Conservation (phyloP, 1,140 invertebrate genomes). For the Cataglyphis hispanica region DNA sequence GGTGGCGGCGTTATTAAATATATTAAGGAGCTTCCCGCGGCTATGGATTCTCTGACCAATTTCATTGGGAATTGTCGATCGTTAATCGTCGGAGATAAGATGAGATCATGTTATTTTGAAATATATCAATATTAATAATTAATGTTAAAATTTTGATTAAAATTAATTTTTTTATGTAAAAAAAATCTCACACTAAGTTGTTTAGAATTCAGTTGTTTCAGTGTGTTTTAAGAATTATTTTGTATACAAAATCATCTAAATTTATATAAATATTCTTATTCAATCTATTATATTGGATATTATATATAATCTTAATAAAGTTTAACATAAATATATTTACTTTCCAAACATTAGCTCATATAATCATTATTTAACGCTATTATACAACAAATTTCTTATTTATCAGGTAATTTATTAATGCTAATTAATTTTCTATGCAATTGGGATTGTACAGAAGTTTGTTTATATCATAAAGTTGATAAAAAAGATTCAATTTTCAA, state of each 20-base stretch:
- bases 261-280: not conserved
- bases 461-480: no score
- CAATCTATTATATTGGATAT: no score
- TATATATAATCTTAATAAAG: no score
- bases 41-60: slow-evolving; percentile 43
- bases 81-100: slow-evolving; percentile 24
- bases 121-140: not conserved
- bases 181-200: not conserved
- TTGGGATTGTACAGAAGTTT: no score
- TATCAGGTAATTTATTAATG: no score
- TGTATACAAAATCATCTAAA: not conserved
- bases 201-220: no score
- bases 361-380: no score
- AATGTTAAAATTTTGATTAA: not conserved
- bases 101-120: not conserved
- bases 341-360: no score
- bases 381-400: no score
- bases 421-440: no score
- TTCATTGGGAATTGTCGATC: slow-evolving; percentile 45
- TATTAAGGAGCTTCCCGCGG: slow-evolving; percentile 57
- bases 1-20: slow-evolving; percentile 56
- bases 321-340: no score
- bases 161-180: not conserved
- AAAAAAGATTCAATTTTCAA: no score
- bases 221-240: not conserved